Evolutionary conservation across 2,797 vertebrate genomes (phyloP).

Genomic region (Caiman crocodilus): DNA sequence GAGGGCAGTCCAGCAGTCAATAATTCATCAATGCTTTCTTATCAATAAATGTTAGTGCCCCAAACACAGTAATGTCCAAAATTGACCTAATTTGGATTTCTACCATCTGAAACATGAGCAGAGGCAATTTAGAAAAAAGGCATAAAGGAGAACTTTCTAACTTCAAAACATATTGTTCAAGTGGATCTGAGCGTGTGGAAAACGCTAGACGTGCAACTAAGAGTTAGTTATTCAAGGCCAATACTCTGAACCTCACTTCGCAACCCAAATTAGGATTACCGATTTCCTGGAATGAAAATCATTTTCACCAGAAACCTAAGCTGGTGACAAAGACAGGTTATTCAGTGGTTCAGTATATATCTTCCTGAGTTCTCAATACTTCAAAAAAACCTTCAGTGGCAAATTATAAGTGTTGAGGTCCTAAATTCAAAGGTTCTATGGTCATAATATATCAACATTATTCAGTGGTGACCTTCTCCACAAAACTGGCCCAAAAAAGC

Average conservation of each 20-base stretch:
- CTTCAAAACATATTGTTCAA: neutral
- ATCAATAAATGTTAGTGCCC: conserved; percentile 61
- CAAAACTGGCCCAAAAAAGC: neutral
- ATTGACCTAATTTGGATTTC: conserved; percentile 49
- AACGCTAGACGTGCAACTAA: neutral
- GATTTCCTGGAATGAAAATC: neutral
- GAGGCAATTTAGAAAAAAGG: conserved; percentile 37
- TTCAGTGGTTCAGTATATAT: neutral
- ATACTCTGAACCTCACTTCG: neutral
- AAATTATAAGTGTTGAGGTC: neutral
- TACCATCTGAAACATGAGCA: neutral
- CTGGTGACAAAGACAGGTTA: neutral
- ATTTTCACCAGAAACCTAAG: neutral
- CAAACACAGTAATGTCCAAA: conserved; percentile 36
- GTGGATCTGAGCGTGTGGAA: neutral
- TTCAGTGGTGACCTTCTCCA: neutral
- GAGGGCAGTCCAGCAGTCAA: conserved; percentile 33
- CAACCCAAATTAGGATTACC: neutral
- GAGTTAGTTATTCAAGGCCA: conserved; percentile 7
- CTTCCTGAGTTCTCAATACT: neutral
- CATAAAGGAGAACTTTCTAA: neutral
- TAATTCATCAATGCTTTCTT: conserved; percentile 55
- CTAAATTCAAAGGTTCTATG: neutral
- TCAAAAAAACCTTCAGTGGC: neutral
- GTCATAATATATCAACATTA: fast-evolving